These are phyloP conservation scores for Turdus rufiventris DNA, from an alignment of 2,113 vertebrate species.

Conservation along the genomic window DNA sequence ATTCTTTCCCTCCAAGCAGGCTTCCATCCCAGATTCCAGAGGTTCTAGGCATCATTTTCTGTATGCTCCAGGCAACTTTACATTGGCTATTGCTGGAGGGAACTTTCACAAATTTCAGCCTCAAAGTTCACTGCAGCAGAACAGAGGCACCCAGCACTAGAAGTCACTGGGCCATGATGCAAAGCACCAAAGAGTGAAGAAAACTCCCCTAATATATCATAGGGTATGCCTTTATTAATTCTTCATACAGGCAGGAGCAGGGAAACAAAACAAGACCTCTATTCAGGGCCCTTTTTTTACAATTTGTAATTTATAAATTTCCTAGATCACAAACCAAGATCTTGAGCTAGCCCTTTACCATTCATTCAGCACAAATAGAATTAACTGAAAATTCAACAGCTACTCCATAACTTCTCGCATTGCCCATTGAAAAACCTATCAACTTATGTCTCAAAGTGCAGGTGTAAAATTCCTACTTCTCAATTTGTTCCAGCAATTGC, in stretches of 20 bases:
- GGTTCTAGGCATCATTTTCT: background rate
- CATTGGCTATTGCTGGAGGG: background rate
- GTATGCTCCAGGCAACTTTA: background rate
- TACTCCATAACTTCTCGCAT: background rate
- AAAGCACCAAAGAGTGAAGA: background rate
- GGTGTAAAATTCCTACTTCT: conserved; percentile 34
- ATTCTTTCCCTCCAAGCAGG: background rate
- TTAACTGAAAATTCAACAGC: conserved; percentile 18
- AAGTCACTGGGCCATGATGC: background rate
- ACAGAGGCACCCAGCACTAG: background rate
- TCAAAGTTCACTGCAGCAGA: background rate
- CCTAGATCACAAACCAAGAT: background rate
- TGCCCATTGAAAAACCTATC: conserved; percentile 32
- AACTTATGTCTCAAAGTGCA: background rate
- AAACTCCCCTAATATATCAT: background rate
- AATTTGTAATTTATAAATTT: background rate
- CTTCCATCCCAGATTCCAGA: background rate
- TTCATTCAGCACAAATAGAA: background rate
- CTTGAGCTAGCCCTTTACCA: background rate
- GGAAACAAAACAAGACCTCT: background rate
- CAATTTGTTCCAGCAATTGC: conserved; percentile 18
- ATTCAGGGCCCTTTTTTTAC: background rate
- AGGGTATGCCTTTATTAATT: background rate
- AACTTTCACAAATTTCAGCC: background rate
- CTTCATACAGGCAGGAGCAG: background rate